phyloP scores from a whole-genome alignment of 2,888 invertebrate genomes.

The Tenthredo notha region DNA sequence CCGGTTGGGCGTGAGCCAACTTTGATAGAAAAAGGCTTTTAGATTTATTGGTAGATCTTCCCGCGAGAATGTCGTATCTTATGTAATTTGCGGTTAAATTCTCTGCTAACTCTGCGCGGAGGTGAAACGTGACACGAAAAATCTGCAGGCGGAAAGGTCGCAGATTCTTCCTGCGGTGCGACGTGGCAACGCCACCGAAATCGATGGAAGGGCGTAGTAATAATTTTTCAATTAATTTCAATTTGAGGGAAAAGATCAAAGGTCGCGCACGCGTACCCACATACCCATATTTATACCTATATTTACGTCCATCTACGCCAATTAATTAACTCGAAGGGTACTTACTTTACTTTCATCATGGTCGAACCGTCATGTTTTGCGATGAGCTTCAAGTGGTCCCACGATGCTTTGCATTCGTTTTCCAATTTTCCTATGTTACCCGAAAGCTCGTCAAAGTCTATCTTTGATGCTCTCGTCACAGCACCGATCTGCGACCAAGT shows the following conservation, averaged over 20 bases:
- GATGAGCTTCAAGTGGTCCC: constrained; percentile 97
- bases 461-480: constrained; percentile 93
- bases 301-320: neutral
- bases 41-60: constrained; percentile 66
- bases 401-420: constrained; percentile 97
- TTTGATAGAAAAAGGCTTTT: constrained; percentile 62
- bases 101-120: constrained; percentile 27
- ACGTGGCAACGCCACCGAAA: neutral
- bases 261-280: neutral
- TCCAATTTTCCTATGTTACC: constrained; percentile 94
- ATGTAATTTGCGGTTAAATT: constrained; percentile 50
- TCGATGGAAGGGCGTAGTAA: neutral
- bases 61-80: constrained; percentile 42
- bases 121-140: constrained; percentile 21
- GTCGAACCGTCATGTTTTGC: constrained; percentile 96
- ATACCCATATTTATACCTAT: neutral
- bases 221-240: constrained; percentile 4
- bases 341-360: constrained; percentile 92
- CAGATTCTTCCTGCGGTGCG: neutral
- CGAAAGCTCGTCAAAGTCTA: constrained; percentile 96
- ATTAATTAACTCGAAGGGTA: constrained; percentile 57
- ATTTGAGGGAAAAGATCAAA: neutral
- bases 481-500: constrained; percentile 86
- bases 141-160: constrained; percentile 9
- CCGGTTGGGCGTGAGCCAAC: constrained; percentile 71